Evolutionary conservation across 2,113 vertebrate species (phyloP).

Genomic region (Aptenodytes forsteri): DNA sequence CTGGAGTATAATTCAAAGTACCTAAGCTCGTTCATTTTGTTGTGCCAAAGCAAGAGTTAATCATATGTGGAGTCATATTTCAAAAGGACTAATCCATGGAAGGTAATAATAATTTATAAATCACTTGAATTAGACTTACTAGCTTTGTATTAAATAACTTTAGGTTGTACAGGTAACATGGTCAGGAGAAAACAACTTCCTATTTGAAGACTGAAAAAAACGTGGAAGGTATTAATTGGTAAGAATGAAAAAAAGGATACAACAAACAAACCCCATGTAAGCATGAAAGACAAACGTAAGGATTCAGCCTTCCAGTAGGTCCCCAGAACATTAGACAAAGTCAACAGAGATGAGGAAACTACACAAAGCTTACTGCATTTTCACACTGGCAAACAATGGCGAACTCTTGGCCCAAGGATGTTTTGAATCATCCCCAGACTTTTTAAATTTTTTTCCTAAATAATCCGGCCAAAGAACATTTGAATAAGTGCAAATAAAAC

Average conservation of each 20-base stretch:
- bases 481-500: not conserved
- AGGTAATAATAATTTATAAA: not conserved
- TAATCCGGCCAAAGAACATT: not conserved
- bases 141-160: not conserved
- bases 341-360: not conserved
- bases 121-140: not conserved
- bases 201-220: not conserved
- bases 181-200: not conserved
- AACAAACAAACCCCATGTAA: not conserved
- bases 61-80: not conserved
- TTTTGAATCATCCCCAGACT: not conserved
- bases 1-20: not conserved
- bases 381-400: not conserved
- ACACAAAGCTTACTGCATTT: not conserved
- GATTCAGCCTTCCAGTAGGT: not conserved
- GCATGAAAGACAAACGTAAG: not conserved
- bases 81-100: not conserved
- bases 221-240: not conserved
- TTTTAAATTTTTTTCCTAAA: not conserved
- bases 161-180: fast-evolving
- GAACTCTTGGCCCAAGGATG: not conserved
- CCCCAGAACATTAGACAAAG: not conserved
- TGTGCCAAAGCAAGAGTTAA: not conserved
- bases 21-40: not conserved
- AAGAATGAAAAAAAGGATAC: not conserved